phyloP scores from a whole-genome alignment of 2,888 invertebrate species.

The Anarsia innoxiella region DNA sequence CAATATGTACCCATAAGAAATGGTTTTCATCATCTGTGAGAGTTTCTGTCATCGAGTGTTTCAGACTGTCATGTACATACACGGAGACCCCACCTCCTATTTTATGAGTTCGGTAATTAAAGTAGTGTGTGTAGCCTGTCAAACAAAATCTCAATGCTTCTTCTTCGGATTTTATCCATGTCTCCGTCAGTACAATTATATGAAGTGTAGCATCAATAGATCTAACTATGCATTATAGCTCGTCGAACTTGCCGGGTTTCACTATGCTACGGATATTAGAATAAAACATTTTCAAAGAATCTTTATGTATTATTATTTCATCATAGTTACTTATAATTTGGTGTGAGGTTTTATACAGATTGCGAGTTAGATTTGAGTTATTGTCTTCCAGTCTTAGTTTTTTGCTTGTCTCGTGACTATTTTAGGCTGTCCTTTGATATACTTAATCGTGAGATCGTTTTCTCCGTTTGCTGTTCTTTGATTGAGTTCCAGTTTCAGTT shows the following conservation, averaged over 20 bases:
- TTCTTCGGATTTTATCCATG: constrained; percentile 12
- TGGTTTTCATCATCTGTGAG: constrained; percentile 8
- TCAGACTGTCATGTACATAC: background rate
- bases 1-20: constrained; percentile 10
- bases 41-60: background rate
- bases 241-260: constrained; percentile 17
- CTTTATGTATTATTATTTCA: constrained; percentile 12
- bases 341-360: too few relatives aligned
- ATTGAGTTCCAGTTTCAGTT: constrained; percentile 9
- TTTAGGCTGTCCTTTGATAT: constrained; percentile 12
- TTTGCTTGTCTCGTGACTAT: constrained; percentile 3
- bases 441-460: constrained; percentile 12
- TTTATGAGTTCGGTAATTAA: background rate
- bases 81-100: background rate
- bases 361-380: too few relatives aligned
- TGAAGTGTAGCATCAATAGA: constrained; percentile 12
- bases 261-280: constrained; percentile 18
- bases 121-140: background rate
- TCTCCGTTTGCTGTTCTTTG: constrained; percentile 6
- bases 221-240: constrained; percentile 17
- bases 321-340: constrained; percentile 14
- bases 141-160: constrained; percentile 7
- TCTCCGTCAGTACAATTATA: constrained; percentile 15
- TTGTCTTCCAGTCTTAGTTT: too few relatives aligned
- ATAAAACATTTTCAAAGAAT: constrained; percentile 15